These are phyloP conservation scores for Florisuga fusca DNA, from an alignment of 2,797 vertebrate genomes.

Conservation along the genomic window DNA sequence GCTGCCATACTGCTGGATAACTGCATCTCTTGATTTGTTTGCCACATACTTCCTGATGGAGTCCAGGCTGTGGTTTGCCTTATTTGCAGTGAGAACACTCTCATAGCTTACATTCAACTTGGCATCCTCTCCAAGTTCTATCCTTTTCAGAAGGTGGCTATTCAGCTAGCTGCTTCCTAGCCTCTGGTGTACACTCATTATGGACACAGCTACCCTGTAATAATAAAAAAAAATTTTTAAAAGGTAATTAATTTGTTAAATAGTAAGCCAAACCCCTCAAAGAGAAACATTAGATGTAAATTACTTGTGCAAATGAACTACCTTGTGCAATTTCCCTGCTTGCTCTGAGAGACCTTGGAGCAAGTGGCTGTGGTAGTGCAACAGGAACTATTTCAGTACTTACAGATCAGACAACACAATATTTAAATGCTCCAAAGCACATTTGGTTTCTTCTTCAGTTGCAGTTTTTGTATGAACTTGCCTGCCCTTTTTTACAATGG, in stretches of 20 bases:
- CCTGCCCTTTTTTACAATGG: not conserved
- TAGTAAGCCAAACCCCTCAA: not conserved
- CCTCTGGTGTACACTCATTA: not conserved
- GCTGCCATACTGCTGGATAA: not conserved
- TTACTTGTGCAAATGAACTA: not conserved
- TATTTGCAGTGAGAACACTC: not conserved
- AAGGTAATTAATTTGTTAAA: not conserved
- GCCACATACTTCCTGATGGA: not conserved
- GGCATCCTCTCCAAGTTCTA: not conserved
- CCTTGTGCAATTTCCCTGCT: not conserved
- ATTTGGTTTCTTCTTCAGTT: not conserved
- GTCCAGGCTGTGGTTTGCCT: not conserved
- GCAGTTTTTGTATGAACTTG: not conserved
- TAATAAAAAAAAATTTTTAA: not conserved
- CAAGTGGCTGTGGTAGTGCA: not conserved
- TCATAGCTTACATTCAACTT: not conserved
- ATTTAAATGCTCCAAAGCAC: not conserved
- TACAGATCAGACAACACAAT: rapidly evolving
- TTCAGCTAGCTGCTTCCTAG: not conserved
- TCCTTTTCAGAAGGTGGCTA: not conserved
- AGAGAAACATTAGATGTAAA: not conserved
- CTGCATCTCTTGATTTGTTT: rapidly evolving
- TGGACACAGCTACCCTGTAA: not conserved
- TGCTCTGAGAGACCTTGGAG: not conserved
- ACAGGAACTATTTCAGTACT: not conserved